These are phyloP conservation scores for Eupithecia exiguata DNA, from an alignment of 2,888 invertebrate species.

Conservation along the genomic window DNA sequence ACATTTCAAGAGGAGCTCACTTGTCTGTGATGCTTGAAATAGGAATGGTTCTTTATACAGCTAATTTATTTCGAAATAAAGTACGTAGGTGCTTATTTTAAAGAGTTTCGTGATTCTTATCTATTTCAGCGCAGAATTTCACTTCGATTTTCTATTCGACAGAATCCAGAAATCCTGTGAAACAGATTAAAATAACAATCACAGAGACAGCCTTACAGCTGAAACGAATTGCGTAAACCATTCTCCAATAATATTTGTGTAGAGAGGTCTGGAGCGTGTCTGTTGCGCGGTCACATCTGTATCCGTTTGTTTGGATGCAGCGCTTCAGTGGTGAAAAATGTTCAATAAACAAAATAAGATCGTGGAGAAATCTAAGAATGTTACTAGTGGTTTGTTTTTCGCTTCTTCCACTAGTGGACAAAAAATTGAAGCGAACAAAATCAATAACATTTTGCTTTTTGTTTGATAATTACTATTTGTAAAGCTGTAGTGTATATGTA, in stretches of 20 bases:
- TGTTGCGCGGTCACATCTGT: background rate
- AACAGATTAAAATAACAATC: slow-evolving; percentile 19
- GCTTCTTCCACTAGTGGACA: too few species aligned
- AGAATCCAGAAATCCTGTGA: slow-evolving; percentile 11
- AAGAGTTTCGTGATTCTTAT: background rate
- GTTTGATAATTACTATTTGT: too few species aligned
- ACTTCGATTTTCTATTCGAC: too few species aligned
- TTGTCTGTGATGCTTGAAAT: too few species aligned
- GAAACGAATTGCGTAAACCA: slow-evolving; percentile 18
- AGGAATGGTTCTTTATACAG: too few species aligned
- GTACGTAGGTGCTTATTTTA: background rate
- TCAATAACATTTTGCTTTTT: too few species aligned
- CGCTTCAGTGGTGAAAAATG: background rate
- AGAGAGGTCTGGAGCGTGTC: slow-evolving; percentile 21
- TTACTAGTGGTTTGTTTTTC: too few species aligned
- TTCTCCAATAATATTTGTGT: slow-evolving; percentile 27
- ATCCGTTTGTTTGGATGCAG: background rate
- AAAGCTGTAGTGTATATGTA: too few species aligned
- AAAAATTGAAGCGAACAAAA: too few species aligned
- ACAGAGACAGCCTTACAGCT: slow-evolving; percentile 5
- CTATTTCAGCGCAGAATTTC: background rate
- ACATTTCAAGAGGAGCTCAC: too few species aligned
- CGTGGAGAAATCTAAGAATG: background rate
- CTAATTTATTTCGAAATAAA: background rate
- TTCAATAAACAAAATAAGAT: background rate